phyloP scores from a whole-genome alignment of 2,888 invertebrate genomes.

The Luperina nickerlii region DNA sequence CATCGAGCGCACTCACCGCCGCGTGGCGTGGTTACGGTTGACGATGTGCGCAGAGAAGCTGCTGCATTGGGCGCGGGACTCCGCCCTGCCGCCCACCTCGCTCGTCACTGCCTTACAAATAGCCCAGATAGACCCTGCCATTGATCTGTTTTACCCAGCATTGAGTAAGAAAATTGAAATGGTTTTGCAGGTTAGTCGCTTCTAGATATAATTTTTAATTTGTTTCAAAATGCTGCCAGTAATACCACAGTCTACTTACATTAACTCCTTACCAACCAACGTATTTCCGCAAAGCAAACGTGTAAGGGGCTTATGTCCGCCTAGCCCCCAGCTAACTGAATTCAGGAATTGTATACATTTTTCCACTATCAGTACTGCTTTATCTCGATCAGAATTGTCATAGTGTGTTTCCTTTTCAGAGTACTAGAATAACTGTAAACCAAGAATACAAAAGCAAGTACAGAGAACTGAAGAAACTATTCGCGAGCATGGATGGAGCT shows the following conservation, averaged over 20 bases:
- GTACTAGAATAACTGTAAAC: slow-evolving; percentile 77
- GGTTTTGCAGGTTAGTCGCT: slow-evolving; percentile 71
- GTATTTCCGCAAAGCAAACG: background rate
- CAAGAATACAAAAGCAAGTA: slow-evolving; percentile 85
- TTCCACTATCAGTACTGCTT: background rate
- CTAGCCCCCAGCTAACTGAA: background rate
- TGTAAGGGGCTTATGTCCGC: too few species aligned
- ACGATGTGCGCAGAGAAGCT: slow-evolving; percentile 73
- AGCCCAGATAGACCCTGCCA: slow-evolving; percentile 82
- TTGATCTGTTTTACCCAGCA: slow-evolving; percentile 81
- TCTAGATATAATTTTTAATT: background rate
- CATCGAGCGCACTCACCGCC: slow-evolving; percentile 72
- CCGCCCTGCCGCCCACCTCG: slow-evolving; percentile 80
- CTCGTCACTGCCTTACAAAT: slow-evolving; percentile 77
- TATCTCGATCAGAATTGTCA: slow-evolving; percentile 1
- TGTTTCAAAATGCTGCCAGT: background rate
- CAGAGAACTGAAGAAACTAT: slow-evolving; percentile 80
- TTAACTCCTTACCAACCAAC: too few species aligned
- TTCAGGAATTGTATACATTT: background rate
- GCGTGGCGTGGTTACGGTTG: slow-evolving; percentile 82
- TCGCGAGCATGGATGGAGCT: slow-evolving; percentile 81
- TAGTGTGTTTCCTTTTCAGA: slow-evolving; percentile 71
- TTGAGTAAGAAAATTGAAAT: slow-evolving; percentile 72
- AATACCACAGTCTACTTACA: background rate
- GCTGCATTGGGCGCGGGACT: slow-evolving; percentile 79